Base-by-base conservation (phyloP, 2,888 invertebrate species). In the Octodonta nipae region DNA sequence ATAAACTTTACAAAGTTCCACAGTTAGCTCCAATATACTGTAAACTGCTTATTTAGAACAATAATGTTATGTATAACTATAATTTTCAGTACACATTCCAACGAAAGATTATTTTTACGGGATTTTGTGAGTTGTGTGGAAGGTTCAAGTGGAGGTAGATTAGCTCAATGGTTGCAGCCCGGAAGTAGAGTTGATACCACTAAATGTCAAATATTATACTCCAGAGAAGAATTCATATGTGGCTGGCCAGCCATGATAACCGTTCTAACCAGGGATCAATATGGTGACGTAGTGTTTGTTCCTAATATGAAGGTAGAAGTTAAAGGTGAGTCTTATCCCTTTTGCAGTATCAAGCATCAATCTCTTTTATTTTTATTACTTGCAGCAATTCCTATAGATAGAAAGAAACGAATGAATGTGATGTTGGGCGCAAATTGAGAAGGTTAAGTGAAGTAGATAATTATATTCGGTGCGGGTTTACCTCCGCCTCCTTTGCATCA, bases 111-210 rank as follows among this genome's bases (percentile, higher is more conserved):
- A 41, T 95, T 95, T 60, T 72, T 95, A 32, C 76, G 85, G 36
- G 93, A 95, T 58, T 87, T 95, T 56, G 88, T 96, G 30, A 73
- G 78, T 16, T 87, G 89, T 34, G 78, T 79, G 0, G 75, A 83
- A 12, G 84, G 83, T 6, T 73, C 77, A 0, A 77, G 78, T 50
- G 95, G 96, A 1, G 93, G 91, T 3, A 72, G 93, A 32, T 66
- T 96, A 43, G 92, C 93, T 1, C 78, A 86, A 54, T 96, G 95
- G 93, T 65, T 96, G 34, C 88, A 92, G 54, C 91, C 92, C 2
- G 87, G 88, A 50, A 78, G 92, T 14, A 80, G 84, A 44, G 81
- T 93, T 28, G 93, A 93, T 62, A 87, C 92, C 0, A 60, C 73
- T 37, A 80, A 82, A 54, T 91, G 89, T 60, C 86, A 89, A 61